phyloP scores from a whole-genome alignment of 2,888 invertebrate species.

The Lordiphosa andalusiaca region DNA sequence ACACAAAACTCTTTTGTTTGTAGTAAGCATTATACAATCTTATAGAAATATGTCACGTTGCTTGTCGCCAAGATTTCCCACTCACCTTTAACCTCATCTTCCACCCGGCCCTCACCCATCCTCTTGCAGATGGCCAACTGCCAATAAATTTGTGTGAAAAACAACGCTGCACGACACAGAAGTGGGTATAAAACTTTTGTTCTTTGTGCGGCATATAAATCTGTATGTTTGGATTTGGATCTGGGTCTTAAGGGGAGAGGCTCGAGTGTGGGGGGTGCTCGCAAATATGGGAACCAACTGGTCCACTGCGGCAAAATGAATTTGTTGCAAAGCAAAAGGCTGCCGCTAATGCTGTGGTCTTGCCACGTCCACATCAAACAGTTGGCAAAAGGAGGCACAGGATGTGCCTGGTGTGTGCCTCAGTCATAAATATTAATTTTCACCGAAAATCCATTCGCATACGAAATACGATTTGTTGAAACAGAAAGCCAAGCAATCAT shows the following conservation, averaged over 20 bases:
- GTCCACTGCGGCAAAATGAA: conserved; percentile 38
- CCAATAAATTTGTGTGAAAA: conserved; percentile 70
- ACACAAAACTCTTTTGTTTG: conserved; percentile 1
- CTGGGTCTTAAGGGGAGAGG: conserved; percentile 5
- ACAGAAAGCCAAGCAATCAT: conserved; percentile 41
- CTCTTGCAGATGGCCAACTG: conserved; percentile 60
- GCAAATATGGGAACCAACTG: conserved; percentile 28
- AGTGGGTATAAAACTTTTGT: conserved; percentile 68
- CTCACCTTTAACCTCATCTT: conserved; percentile 1
- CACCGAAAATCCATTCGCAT: conserved; percentile 62
- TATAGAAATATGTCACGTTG: conserved; percentile 62
- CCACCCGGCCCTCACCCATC: not conserved
- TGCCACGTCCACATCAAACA: conserved; percentile 3
- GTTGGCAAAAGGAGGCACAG: not conserved
- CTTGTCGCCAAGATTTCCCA: conserved; percentile 11
- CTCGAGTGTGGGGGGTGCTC: conserved; percentile 8
- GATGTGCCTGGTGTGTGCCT: conserved; percentile 26
- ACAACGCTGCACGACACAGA: conserved; percentile 64
- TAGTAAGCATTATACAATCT: conserved; percentile 68
- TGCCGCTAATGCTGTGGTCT: conserved; percentile 10
- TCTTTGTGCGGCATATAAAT: conserved; percentile 71
- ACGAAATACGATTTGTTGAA: conserved; percentile 49
- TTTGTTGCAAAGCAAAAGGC: conserved; percentile 8
- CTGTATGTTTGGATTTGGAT: conserved; percentile 71
- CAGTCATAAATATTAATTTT: conserved; percentile 72